These are phyloP conservation scores for Stictonetta naevosa DNA, from an alignment of 2,113 vertebrate genomes.

Conservation along the genomic window DNA sequence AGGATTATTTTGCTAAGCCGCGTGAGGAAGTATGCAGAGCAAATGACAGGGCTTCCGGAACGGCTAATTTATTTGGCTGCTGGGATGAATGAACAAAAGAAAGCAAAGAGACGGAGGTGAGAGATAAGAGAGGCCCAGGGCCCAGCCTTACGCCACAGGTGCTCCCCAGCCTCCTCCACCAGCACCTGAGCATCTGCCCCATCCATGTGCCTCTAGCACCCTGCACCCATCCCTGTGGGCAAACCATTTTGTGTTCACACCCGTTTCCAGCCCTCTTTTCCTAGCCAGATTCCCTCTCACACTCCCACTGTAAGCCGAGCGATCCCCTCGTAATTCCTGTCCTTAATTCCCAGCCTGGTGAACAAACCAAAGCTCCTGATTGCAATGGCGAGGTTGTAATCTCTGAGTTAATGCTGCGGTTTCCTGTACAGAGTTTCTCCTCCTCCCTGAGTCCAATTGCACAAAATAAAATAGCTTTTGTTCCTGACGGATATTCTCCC, in stretches of 20 bases:
- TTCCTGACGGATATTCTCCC: not conserved
- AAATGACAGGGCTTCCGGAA: not conserved
- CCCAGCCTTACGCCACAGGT: not conserved
- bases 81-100: not conserved
- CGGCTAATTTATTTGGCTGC: not conserved
- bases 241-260: not conserved
- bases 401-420: fast-evolving
- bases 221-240: too few species aligned
- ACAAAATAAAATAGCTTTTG: conserved; percentile 43
- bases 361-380: fast-evolving
- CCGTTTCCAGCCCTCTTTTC: not conserved
- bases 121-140: not conserved
- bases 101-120: not conserved
- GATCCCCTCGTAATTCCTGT: not conserved
- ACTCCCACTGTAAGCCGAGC: not conserved
- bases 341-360: not conserved
- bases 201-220: too few species aligned
- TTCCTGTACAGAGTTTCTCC: not conserved
- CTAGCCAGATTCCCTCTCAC: not conserved
- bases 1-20: not conserved
- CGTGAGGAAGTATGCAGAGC: not conserved
- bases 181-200: not conserved
- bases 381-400: fast-evolving
- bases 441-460: not conserved
- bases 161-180: not conserved